Base-by-base conservation (phyloP, 2,113 vertebrate species). In the Amblyornis subalaris region DNA sequence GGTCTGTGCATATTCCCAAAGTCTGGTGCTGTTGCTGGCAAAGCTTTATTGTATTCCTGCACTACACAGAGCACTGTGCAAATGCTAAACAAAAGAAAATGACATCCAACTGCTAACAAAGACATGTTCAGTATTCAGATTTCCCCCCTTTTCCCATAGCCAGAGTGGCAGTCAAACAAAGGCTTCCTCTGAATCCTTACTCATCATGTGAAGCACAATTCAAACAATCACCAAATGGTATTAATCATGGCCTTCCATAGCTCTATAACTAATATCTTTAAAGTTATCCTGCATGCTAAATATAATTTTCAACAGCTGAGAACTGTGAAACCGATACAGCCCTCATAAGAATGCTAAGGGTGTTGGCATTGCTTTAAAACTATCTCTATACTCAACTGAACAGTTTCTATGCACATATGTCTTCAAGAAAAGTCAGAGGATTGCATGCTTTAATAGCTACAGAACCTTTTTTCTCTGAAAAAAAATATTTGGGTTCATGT, bases 61-160 rank as follows among this genome's bases (percentile, higher is more conserved):
- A n/a, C 57, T 53, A 76, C 45, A 79, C 6, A 82, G 67, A 91
- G 40, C 22, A 18, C 78, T 94, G 26, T 73, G 71, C 60, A 91
- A 92, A 81, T 21, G 16, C 81, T 88, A 44, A 91, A 90, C 89
- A 95, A 94, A 89, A 79, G 85, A 72, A 76, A 94, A 76, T 51
- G 2, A 55, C 69, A 80, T 85, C 82, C 75, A 95, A 87, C 85
- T 83, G 67, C 75, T 83, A 94, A 82, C 53, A 82, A 80, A 93
- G 89, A 85, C 47, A 7, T 24, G 15, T 28, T 83, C 51, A 53
- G 40, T 70, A 88, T 73, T 90, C 45, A 80, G 28, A 70, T 83
- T 66, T 47, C 24, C 33, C 20, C 61, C 8, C 24, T 31, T 51
- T 50, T 51, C 25, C 40, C 66, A 55, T 15, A 79, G 71, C 55